phyloP scores from a whole-genome alignment of 2,113 vertebrate genomes.

The mouse (Mus musculus) region GRCm39 chr6:4685001-4685500 shows the following conservation, averaged over 20 bases:
- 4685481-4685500: background rate
- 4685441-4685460: background rate
- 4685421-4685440: background rate
- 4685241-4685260: background rate
- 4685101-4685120: background rate
- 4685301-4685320: background rate
- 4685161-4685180: background rate
- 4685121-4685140: background rate
- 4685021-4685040: background rate
- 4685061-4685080: background rate
- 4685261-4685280: background rate
- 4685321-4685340: conserved; percentile 26
- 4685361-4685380: background rate
- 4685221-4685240: background rate
- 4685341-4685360: background rate
- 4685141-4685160: background rate
- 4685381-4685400: conserved; percentile 24
- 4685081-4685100: background rate
- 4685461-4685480: conserved; percentile 2
- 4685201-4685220: background rate
- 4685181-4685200: background rate
- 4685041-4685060: background rate
- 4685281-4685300: conserved; percentile 27
- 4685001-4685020: background rate
- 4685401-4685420: conserved; percentile 31